Conservation (phyloP, 2,888 invertebrate genomes). For the Diarsia dahlii region DNA sequence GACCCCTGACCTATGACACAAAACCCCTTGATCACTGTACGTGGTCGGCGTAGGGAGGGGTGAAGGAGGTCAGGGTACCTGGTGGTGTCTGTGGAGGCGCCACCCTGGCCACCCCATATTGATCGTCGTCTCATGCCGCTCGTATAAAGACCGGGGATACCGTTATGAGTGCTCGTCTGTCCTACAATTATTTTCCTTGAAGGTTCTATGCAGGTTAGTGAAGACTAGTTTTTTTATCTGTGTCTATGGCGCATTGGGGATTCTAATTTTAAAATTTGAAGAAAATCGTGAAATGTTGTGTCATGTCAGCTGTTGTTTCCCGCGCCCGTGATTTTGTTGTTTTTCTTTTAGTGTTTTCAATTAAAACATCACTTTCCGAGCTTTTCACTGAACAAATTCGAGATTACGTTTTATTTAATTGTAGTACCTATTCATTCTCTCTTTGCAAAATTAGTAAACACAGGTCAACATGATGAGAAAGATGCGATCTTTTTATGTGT, state of each 20-base stretch:
- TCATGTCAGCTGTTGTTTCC: slow-evolving; percentile 44
- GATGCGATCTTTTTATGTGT: neutral
- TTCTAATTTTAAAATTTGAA: slow-evolving; percentile 28
- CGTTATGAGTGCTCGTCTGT: slow-evolving; percentile 66
- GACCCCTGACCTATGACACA: slow-evolving; percentile 59
- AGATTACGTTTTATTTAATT: neutral
- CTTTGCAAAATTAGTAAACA: neutral
- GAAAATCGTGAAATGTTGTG: neutral
- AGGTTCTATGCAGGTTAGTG: slow-evolving; percentile 63
- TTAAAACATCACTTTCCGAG: slow-evolving; percentile 1
- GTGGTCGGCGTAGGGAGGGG: slow-evolving; percentile 34
- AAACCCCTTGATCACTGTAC: slow-evolving; percentile 15
- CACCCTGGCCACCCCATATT: slow-evolving; percentile 77
- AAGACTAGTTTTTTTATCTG: slow-evolving; percentile 13
- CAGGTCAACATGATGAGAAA: neutral
- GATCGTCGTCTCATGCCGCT: slow-evolving; percentile 78
- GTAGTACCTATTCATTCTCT: neutral
- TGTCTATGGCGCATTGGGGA: neutral
- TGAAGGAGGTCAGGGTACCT: slow-evolving; percentile 56
- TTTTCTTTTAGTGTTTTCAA: slow-evolving; percentile 9
- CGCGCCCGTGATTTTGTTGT: slow-evolving; percentile 32
- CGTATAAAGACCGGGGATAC: slow-evolving; percentile 69
- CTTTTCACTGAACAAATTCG: neutral
- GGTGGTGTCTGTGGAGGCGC: slow-evolving; percentile 66
- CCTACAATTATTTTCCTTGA: slow-evolving; percentile 38